Conservation (phyloP, 2,888 invertebrate species). For the Cactoblastis cactorum region DNA sequence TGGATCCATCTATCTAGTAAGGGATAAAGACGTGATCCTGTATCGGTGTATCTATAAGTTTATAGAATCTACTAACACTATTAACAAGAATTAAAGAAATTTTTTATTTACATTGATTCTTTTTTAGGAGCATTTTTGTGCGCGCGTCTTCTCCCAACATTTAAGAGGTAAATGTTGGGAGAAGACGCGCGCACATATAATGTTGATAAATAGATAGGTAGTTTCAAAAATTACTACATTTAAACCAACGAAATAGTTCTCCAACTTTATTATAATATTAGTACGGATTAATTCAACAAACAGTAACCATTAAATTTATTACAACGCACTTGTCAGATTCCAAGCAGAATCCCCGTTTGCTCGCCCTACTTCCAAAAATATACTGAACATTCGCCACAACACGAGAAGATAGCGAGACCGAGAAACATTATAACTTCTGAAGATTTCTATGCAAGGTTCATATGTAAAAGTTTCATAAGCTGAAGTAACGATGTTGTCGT, state of each 20-base stretch:
- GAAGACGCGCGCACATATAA: too few species aligned
- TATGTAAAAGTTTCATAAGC: constrained; percentile 45
- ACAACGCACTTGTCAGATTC: constrained; percentile 29
- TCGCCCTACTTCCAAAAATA: constrained; percentile 47
- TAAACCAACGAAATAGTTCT: neutral
- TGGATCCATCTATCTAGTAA: too few species aligned
- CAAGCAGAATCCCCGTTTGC: constrained; percentile 32
- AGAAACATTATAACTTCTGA: constrained; percentile 31
- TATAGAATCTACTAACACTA: too few species aligned
- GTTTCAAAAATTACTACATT: too few species aligned
- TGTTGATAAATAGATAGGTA: too few species aligned
- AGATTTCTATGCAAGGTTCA: constrained; percentile 20
- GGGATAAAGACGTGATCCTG: too few species aligned
- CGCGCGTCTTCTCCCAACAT: too few species aligned
- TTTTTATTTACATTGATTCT: too few species aligned
- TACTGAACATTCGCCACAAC: constrained; percentile 28
- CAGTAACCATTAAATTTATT: constrained; percentile 3
- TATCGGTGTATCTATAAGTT: too few species aligned
- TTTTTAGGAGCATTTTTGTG: too few species aligned
- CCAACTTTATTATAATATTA: neutral
- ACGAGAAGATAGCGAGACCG: constrained; percentile 38
- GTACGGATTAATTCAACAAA: neutral
- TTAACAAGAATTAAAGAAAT: too few species aligned
- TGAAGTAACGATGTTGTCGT: constrained; percentile 32
- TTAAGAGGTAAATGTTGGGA: too few species aligned